Percentiles rank a stretch among this genome's conserved stretches.
phyloP scores from a whole-genome alignment of 2,888 invertebrate species.

The Lissonota sp. region DNA sequence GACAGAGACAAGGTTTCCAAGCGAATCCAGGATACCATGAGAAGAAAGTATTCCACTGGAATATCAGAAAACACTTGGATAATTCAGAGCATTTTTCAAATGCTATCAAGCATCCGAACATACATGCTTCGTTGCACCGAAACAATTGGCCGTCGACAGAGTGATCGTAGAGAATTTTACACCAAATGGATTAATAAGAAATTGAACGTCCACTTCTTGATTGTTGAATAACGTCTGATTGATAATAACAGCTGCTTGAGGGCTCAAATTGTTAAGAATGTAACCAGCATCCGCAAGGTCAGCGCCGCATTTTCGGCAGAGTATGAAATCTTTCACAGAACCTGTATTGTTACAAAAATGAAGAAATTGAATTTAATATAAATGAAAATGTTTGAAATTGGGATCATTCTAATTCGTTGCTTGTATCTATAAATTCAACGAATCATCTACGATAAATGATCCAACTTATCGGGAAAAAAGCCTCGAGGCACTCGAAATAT shows the following conservation, averaged over 20 bases:
- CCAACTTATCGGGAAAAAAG: no score
- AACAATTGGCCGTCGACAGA: slow-evolving; percentile 85
- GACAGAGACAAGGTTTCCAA: slow-evolving; percentile 87
- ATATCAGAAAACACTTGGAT: slow-evolving; percentile 57
- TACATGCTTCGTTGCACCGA: slow-evolving; percentile 84
- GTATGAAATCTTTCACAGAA: slow-evolving; percentile 83
- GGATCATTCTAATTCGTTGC: no score
- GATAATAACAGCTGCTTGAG: slow-evolving; percentile 83
- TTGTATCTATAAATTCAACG: no score
- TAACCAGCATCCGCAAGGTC: slow-evolving; percentile 86
- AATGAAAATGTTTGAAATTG: no score
- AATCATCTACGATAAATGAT: no score
- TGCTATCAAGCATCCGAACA: slow-evolving; percentile 45
- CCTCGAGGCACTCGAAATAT: no score
- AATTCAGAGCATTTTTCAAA: slow-evolving; percentile 5
- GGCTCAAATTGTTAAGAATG: slow-evolving; percentile 85
- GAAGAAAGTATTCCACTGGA: slow-evolving; percentile 85
- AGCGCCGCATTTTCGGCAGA: slow-evolving; percentile 87
- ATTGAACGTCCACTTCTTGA: slow-evolving; percentile 85
- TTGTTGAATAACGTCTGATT: slow-evolving; percentile 86
- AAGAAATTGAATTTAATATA: no score
- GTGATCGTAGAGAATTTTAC: slow-evolving; percentile 86
- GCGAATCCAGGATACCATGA: slow-evolving; percentile 89
- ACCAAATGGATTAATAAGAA: slow-evolving; percentile 86
- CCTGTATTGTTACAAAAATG: slow-evolving; percentile 50